phyloP scores from a whole-genome alignment of 1,140 invertebrate species.

The Pseudobourletiella spinata region DNA sequence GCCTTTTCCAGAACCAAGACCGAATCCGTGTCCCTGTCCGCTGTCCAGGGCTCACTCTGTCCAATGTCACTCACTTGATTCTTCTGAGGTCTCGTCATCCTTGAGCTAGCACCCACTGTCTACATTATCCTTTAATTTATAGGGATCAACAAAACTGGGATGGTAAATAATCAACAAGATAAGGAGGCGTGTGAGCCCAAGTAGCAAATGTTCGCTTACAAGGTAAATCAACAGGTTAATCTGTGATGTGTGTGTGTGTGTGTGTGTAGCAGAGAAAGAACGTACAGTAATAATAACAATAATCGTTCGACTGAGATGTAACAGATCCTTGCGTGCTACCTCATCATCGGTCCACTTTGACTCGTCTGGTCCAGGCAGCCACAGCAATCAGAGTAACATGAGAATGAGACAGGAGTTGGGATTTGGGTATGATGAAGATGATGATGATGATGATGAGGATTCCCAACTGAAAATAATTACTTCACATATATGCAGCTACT shows the following conservation, averaged over 20 bases:
- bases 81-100: neutral
- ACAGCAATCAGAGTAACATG: neutral
- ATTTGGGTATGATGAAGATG: neutral
- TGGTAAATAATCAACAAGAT: too few relatives aligned
- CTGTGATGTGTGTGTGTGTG: neutral
- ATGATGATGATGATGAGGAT: too few relatives aligned
- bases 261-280: neutral
- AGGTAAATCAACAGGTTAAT: too few relatives aligned
- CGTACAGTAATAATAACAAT: neutral
- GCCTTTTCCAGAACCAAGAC: constrained; percentile 21
- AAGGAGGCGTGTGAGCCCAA: too few relatives aligned
- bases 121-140: neutral
- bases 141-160: too few relatives aligned
- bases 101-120: neutral
- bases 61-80: neutral
- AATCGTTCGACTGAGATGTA: neutral
- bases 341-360: too few relatives aligned
- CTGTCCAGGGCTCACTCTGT: neutral
- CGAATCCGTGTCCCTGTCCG: constrained; percentile 8
- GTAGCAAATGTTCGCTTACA: too few relatives aligned
- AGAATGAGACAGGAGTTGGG: neutral
- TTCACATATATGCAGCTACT: too few relatives aligned
- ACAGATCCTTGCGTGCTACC: neutral
- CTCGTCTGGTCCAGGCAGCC: neutral
- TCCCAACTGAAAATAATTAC: neutral